Evolutionary conservation across 2,797 vertebrate species (phyloP).

Genomic region (Ficedula albicollis): DNA sequence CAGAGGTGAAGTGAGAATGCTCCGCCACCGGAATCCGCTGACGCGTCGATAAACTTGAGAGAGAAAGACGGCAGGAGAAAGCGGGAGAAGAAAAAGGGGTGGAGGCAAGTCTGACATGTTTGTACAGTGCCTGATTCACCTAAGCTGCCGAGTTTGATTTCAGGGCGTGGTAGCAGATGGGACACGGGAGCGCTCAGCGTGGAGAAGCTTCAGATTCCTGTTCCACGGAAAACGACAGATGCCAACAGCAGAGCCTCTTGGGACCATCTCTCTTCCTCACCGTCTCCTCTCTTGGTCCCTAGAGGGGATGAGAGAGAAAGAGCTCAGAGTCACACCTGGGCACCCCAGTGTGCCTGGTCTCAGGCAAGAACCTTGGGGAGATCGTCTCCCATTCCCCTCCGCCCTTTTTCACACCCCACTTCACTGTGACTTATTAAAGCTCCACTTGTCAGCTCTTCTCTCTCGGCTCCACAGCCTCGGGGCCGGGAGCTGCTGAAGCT

Average conservation of each 20-base stretch:
- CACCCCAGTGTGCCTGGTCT: background rate
- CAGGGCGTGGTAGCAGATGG: conserved; percentile 79
- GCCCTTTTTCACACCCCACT: background rate
- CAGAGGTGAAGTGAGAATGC: background rate
- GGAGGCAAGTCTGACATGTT: conserved; percentile 74
- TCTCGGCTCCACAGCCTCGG: background rate
- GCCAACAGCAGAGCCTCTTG: background rate
- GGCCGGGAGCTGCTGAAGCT: background rate
- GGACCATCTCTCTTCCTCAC: background rate
- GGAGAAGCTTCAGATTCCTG: background rate
- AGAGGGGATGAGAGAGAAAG: background rate
- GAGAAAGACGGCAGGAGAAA: conserved; percentile 46
- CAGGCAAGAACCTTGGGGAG: background rate
- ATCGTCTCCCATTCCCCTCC: background rate
- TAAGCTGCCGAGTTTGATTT: conserved; percentile 72
- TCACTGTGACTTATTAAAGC: conserved; percentile 16
- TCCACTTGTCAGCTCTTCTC: background rate
- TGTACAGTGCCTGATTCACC: conserved; percentile 71
- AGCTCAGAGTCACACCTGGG: background rate
- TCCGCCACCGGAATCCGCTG: background rate
- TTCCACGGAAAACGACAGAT: background rate
- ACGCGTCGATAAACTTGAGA: background rate
- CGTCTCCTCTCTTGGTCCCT: background rate
- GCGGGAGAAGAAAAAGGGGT: conserved; percentile 66
- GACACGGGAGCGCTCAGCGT: conserved; percentile 54